Evolutionary conservation across 2,888 invertebrate genomes (phyloP), one percentile per base, ranked within the genome.

Genomic region (Byasa hedistus): DNA sequence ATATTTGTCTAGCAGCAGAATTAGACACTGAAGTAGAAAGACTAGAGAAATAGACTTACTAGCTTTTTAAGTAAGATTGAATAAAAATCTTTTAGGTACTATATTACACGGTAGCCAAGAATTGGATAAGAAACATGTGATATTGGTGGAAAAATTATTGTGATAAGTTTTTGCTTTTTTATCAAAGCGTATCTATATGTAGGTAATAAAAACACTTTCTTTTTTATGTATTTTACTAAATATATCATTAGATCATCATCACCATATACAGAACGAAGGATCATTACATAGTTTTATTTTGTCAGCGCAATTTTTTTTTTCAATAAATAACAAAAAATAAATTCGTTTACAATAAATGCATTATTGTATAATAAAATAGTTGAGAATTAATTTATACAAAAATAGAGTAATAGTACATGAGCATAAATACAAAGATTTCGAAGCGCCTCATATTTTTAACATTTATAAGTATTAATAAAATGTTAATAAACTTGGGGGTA

Each of bases 301-400:
- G 79, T 83, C 79, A 82, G 74, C 77, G 75, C 75, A 76, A 70
- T 78, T 78, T 77, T 69, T 72, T 74, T 77, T 69, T 72, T 74
- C 74, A 72, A 73, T 77, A 79, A 79, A 75, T 74, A 85, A 85
- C 82, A 85, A 76, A 84, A 89, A 87, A 86, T 89, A 90, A 91
- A 90, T 90, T 91, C 90, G 87, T 84, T 88, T 85, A 84, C 81
- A 85, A 83, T 91, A 91, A 91, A 91, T 91, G 90, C 90, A 87
- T 75, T 78, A 75, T 69, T 70, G 71, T 72, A 59, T 76, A 73
- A 76, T 75, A 76, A 74, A 75, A 74, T 77, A 77, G 57, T 71
- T 72, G 76, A 73, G 74, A 69, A 75, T 76, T 70, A 60, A 71
- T 75, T 76, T 75, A 73, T 83, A 85, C 71, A 85, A 82, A 86